Evolutionary conservation across 1,140 invertebrate species (phyloP).

Genomic region (Orchesella cincta): DNA sequence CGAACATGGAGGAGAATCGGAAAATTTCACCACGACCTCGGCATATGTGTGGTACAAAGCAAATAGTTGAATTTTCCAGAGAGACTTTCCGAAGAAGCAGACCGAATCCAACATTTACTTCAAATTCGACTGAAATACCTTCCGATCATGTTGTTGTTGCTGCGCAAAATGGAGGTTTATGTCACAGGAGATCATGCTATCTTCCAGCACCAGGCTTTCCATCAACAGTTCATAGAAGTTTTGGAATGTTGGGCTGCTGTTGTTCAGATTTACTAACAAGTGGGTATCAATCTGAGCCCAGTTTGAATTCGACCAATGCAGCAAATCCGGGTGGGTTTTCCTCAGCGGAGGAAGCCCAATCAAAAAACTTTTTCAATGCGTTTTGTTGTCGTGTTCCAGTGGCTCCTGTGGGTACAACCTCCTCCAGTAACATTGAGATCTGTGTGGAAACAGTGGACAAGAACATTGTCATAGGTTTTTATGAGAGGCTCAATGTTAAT

Average conservation of each 20-base stretch:
- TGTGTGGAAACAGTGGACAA: slow-evolving; percentile 45
- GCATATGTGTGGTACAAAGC: too few relatives aligned
- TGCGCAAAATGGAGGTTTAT: neutral
- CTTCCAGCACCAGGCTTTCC: neutral
- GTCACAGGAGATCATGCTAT: neutral
- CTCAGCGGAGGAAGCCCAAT: slow-evolving; percentile 3
- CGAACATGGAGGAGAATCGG: neutral
- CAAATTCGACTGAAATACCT: neutral
- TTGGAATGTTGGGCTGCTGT: neutral
- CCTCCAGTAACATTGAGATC: neutral
- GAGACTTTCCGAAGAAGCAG: neutral
- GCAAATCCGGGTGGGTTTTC: neutral
- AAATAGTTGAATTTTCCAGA: too few relatives aligned
- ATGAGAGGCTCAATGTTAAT: slow-evolving; percentile 15
- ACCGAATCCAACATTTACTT: neutral
- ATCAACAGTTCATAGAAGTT: neutral
- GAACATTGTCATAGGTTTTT: slow-evolving; percentile 45
- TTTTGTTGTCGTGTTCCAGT: slow-evolving; percentile 9
- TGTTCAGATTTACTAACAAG: neutral
- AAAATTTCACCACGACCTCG: neutral
- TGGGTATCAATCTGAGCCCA: neutral
- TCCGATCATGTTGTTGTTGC: neutral
- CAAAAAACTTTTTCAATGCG: neutral
- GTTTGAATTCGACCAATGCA: slow-evolving; percentile 1
- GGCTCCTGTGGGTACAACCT: neutral